Evolutionary conservation across 2,888 invertebrate species (phyloP).

Genomic region (Alentia gelatinosa): DNA sequence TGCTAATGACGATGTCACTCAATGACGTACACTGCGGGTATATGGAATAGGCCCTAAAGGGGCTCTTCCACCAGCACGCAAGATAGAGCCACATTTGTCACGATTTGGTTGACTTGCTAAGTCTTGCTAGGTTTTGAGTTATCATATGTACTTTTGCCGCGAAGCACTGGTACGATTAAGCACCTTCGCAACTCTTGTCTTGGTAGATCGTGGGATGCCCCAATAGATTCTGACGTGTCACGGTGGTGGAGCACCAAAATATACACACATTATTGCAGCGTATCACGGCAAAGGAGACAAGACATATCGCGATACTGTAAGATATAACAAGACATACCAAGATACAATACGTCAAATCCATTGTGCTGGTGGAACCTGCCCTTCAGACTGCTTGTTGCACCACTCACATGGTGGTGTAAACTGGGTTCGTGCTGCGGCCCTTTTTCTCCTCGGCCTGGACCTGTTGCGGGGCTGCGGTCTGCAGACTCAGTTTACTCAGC

Average conservation of each 20-base stretch:
- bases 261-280: too few relatives aligned
- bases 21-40: not conserved
- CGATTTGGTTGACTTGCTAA: too few relatives aligned
- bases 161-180: too few relatives aligned
- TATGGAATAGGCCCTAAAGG: not conserved
- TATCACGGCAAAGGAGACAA: not conserved
- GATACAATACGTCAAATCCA: not conserved
- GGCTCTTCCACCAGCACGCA: not conserved
- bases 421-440: not conserved
- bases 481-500: constrained; percentile 5
- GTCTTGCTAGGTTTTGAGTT: too few relatives aligned
- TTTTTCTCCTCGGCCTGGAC: not conserved
- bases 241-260: too few relatives aligned
- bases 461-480: not conserved
- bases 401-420: constrained; percentile 42
- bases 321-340: not conserved
- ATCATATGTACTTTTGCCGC: too few relatives aligned
- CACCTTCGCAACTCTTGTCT: too few relatives aligned
- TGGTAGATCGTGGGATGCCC: too few relatives aligned
- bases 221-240: not conserved
- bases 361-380: not conserved
- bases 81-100: not conserved
- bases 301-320: not conserved
- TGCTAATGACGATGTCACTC: not conserved
- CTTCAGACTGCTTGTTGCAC: not conserved